phyloP scores from a whole-genome alignment of 2,888 invertebrate genomes.

The Taphrorychus bicolor region DNA sequence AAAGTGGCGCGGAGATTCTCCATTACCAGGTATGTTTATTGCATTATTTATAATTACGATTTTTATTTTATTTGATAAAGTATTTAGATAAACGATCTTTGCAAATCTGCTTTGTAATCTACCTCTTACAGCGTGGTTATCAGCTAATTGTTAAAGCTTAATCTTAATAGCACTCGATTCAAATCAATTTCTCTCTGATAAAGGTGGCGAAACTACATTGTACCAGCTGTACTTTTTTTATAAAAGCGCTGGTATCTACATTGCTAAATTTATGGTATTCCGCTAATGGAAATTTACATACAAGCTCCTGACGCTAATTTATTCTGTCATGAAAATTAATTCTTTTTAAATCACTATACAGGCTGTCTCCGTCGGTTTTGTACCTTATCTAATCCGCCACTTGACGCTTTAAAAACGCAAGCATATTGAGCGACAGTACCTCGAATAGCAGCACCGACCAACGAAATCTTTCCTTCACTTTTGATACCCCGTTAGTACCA shows the following conservation, averaged over 20 bases:
- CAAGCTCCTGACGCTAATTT: neutral
- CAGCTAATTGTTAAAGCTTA: neutral
- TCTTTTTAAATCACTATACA: neutral
- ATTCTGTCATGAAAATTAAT: slow-evolving; percentile 2
- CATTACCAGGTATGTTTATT: neutral
- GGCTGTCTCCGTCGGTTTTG: neutral
- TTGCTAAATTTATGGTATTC: neutral
- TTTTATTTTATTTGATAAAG: neutral
- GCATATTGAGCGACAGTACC: no score
- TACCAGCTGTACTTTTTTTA: neutral
- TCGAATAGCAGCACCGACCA: no score
- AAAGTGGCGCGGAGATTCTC: neutral
- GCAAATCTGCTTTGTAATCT: neutral
- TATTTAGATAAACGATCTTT: neutral
- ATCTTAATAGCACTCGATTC: neutral
- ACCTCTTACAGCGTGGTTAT: neutral
- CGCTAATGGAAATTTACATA: slow-evolving; percentile 1
- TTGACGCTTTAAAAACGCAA: no score
- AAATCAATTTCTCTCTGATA: neutral
- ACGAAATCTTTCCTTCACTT: neutral
- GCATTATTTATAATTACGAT: neutral
- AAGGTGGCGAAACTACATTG: neutral
- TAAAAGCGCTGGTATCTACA: neutral
- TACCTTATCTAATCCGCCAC: no score
- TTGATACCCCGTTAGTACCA: neutral